Evolutionary conservation across 2,888 invertebrate genomes (phyloP), one percentile per base, ranked within the genome.

Genomic region (Helobdella robusta): DNA sequence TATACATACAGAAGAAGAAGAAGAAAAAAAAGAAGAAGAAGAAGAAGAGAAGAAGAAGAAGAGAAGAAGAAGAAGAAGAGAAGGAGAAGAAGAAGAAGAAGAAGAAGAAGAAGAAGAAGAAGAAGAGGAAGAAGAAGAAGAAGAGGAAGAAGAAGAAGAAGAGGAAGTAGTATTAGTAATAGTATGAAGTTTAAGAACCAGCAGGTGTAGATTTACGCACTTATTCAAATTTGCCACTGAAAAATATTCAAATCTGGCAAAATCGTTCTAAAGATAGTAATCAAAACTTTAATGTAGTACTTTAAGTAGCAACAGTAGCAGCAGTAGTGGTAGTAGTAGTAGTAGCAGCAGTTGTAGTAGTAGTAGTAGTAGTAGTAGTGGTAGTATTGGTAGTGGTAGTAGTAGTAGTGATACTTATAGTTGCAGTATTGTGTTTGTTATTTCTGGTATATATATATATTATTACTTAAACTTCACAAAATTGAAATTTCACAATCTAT

Each of bases 21-120:
- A 59, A 63, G 63, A 58, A 32, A 59, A 25, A 59, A 59, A 15
- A 23, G 58, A 58, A 64, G 58, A 59, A 64, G 40, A 36, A 59
- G 40, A 64, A 25, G 58, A 59, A 59, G 64, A 59, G 6, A 30
- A 32, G 30, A 32, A 11, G 32, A 58, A 23, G 30, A 58, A 30
- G 32, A 32, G 58, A 58, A 32, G 32, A 58, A 58, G 11, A 32
- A 11, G 11, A 32, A 32, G 32, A 32, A 11, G 32, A 32, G 40
- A 59, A 40, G 40, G 32, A 59, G 59, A 59, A 25, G 28, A 32
- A 32, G 8, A 63, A 15, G 32, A 35, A 2, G 54, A 50, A n/a
- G 52, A 50, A 32, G 32, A 63, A n/a, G 52, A 35, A 25, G 62
- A 59, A n/a, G 62, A 48, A 61, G 30, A 61, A 30, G 48, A 61